phyloP scores from a whole-genome alignment of 1,140 invertebrate species.

The Coboldia fuscipes region DNA sequence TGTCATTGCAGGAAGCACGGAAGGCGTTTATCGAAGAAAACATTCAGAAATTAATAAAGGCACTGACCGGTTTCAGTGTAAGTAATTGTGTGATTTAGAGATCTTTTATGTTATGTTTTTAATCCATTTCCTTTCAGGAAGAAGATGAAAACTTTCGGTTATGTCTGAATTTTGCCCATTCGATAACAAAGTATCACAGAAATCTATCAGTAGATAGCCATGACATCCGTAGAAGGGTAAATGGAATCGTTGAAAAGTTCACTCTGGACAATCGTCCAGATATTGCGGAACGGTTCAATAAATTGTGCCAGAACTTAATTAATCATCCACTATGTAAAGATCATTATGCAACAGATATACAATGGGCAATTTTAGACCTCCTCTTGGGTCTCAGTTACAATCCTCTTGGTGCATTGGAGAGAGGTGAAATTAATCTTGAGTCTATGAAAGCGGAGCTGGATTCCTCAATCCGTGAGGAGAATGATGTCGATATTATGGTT shows the following conservation, averaged over 20 bases:
- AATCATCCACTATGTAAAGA: constrained; percentile 6
- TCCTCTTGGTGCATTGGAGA: constrained; percentile 11
- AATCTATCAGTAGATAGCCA: constrained; percentile 8
- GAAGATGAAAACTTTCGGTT: constrained; percentile 5
- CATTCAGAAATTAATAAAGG: constrained; percentile 9
- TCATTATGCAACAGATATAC: constrained; percentile 8
- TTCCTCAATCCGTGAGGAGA: too few relatives aligned
- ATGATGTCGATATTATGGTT: not conserved
- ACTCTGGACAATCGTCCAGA: constrained; percentile 7
- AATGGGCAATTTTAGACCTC: constrained; percentile 14
- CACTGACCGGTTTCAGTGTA: constrained; percentile 8
- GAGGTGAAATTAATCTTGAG: constrained; percentile 3
- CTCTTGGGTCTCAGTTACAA: constrained; percentile 8
- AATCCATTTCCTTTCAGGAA: not conserved
- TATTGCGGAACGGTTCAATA: constrained; percentile 7
- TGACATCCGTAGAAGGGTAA: constrained; percentile 8
- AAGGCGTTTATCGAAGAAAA: constrained; percentile 5
- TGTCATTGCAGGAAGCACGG: not conserved
- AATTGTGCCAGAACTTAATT: constrained; percentile 7
- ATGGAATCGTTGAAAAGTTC: constrained; percentile 12
- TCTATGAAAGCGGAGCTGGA: too few relatives aligned
- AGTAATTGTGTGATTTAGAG: constrained; percentile 1
- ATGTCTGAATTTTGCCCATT: constrained; percentile 8
- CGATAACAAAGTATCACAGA: constrained; percentile 8
- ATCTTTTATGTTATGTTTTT: not conserved